Evolutionary conservation across 2,888 invertebrate genomes (phyloP), one percentile per base, ranked within the genome.

Genomic region (Drosophila eohydei): DNA sequence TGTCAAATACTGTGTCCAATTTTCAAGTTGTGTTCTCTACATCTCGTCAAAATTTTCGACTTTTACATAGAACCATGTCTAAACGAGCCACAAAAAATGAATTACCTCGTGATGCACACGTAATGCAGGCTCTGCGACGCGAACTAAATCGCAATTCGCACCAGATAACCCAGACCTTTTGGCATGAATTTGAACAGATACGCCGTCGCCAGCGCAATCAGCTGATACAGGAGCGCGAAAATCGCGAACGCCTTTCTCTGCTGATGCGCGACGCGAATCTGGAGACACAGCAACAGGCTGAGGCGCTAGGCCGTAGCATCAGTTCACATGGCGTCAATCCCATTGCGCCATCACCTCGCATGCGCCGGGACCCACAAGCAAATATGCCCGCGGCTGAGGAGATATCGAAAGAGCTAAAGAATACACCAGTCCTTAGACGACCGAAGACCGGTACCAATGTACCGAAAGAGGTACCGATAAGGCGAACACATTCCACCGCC

Each of bases 181-280:
- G 89, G 89, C 68, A 69, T 48, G 81, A 89, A 21, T 89, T 89
- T 30, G 84, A 84, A 7, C 57, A 52, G 30, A 74, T 85, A 7
- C 84, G 88, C 36, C 46, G 28, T 12, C 46, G 40, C 2, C 89
- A 87, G 46, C 69, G 62, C 6, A 50, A 21, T 12, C 84, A 81
- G 21, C 34, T 85, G 57, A n/a, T 2, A 0, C 38, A 60, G 50
- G 84, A 75, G 60, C 74, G 30, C 0, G n/a, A 43, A 9, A 56
- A 71, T 16, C 79, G 89, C 1, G 56, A 77, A 5, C 36, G 61
- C 5, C 70, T 85, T 5, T 64, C 32, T 14, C 50, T 40, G 2
- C 1, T 84, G 48, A 71, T 85, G 67, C 68, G 66, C 12, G 62
- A 79, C 2, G 64, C 72, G 0, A 67, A 79, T 16, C 62, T 54